These are phyloP conservation scores for Trachelus iudaicus DNA, from an alignment of 2,888 invertebrate species.

Conservation along the genomic window DNA sequence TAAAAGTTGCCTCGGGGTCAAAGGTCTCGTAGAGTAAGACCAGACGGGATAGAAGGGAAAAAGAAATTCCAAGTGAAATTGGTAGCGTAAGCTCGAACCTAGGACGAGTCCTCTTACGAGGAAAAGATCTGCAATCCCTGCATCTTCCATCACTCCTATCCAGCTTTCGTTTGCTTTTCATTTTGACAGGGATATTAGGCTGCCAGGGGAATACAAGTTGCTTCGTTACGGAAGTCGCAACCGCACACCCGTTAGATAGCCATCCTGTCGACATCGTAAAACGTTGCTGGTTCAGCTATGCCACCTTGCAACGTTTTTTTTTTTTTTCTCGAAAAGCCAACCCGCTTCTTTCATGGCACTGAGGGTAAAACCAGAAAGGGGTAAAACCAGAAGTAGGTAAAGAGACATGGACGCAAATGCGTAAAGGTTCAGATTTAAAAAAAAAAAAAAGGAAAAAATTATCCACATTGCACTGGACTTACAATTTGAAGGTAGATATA, in stretches of 20 bases:
- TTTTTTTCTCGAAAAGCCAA: too few relatives aligned
- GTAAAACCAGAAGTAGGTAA: too few relatives aligned
- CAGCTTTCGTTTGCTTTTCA: conserved; percentile 18
- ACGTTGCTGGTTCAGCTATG: too few relatives aligned
- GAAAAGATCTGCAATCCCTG: background rate
- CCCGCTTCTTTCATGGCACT: too few relatives aligned
- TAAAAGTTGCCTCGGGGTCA: background rate
- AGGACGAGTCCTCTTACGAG: too few relatives aligned
- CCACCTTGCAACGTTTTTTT: too few relatives aligned
- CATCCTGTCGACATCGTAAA: too few relatives aligned
- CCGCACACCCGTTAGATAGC: too few relatives aligned
- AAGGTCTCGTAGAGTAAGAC: background rate
- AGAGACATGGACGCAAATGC: too few relatives aligned
- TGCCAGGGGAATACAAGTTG: conserved; percentile 15
- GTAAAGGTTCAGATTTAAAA: too few relatives aligned
- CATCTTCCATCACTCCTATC: background rate
- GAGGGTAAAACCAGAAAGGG: too few relatives aligned
- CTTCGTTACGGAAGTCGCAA: conserved; percentile 8
- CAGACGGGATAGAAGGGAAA: background rate
- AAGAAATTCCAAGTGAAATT: background rate
- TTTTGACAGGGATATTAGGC: conserved; percentile 8
- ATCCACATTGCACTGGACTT: background rate
- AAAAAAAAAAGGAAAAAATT: background rate
- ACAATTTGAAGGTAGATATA: too few relatives aligned
- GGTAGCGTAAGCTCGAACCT: background rate